These are phyloP conservation scores for Artibeus lituratus DNA, from an alignment of 2,797 vertebrate species.

Conservation along the genomic window DNA sequence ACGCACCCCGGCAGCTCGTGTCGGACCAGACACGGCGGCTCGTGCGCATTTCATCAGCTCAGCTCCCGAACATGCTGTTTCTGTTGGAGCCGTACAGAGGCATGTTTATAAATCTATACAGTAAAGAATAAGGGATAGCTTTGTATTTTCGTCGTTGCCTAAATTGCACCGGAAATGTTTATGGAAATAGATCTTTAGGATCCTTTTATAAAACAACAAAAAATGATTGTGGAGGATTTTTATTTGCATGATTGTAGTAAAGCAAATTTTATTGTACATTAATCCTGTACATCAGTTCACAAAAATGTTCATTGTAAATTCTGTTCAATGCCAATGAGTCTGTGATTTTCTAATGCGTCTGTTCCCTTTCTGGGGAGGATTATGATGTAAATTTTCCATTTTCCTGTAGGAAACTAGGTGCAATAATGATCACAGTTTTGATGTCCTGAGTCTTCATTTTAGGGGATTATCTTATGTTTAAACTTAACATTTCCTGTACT, in stretches of 20 bases:
- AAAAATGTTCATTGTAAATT: constrained; percentile 74
- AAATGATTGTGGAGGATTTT: constrained; percentile 78
- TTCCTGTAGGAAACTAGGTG: constrained; percentile 80
- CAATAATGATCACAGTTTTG: constrained; percentile 77
- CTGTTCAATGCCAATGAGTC: constrained; percentile 67
- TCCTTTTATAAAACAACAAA: constrained; percentile 82
- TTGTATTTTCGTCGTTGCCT: constrained; percentile 83
- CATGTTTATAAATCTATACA: constrained; percentile 76
- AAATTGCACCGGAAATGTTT: constrained; percentile 83
- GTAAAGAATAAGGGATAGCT: constrained; percentile 78
- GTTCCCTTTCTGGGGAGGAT: constrained; percentile 79
- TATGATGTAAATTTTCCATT: constrained; percentile 75
- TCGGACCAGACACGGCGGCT: constrained; percentile 60
- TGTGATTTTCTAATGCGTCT: constrained; percentile 79
- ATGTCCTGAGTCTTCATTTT: constrained; percentile 72
- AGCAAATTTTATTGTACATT: constrained; percentile 74
- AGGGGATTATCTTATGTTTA: constrained; percentile 74
- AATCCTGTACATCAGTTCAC: constrained; percentile 77
- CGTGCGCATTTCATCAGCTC: constrained; percentile 60
- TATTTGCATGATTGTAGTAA: constrained; percentile 81
- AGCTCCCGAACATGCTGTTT: constrained; percentile 58
- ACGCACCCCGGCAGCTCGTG: constrained; percentile 48
- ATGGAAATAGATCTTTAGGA: constrained; percentile 80
- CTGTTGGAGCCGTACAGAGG: constrained; percentile 76
- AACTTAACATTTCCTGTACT: constrained; percentile 82